Evolutionary conservation across 2,797 vertebrate species (phyloP).

Genomic region (Arrhamphus sclerolepis): DNA sequence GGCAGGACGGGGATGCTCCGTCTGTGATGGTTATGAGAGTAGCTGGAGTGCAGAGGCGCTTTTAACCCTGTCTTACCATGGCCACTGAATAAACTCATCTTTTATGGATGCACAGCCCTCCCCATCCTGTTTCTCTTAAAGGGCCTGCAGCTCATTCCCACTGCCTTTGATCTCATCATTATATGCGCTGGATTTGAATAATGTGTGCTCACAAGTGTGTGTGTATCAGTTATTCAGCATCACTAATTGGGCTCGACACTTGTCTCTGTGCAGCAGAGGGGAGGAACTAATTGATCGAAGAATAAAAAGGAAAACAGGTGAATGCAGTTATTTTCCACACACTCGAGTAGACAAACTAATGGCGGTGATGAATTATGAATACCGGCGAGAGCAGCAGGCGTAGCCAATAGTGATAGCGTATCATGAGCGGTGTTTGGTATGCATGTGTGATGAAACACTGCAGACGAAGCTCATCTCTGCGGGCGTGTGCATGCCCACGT

Average conservation of each 20-base stretch:
- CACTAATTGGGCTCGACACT: constrained; percentile 4
- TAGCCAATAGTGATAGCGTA: constrained; percentile 23
- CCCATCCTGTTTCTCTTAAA: constrained; percentile 75
- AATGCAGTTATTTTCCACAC: constrained; percentile 32
- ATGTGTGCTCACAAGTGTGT: constrained; percentile 27
- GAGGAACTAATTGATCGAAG: constrained; percentile 15
- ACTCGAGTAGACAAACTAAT: constrained; percentile 23
- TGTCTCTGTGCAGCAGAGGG: constrained; percentile 13
- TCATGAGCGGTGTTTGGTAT: constrained; percentile 12
- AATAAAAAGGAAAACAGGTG: constrained; percentile 28
- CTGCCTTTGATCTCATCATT: constrained; percentile 60
- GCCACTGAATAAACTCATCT: constrained; percentile 87
- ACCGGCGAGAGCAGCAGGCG: background rate
- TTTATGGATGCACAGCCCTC: constrained; percentile 83
- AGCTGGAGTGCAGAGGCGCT: constrained; percentile 71
- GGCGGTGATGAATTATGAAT: constrained; percentile 47
- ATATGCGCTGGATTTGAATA: constrained; percentile 33
- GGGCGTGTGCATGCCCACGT: background rate
- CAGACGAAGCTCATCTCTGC: constrained; percentile 26
- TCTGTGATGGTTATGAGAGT: constrained; percentile 45
- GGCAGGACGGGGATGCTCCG: constrained; percentile 38
- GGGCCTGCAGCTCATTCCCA: constrained; percentile 56
- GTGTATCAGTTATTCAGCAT: constrained; percentile 25
- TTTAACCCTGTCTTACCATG: constrained; percentile 83
- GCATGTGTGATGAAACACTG: constrained; percentile 39